These are phyloP conservation scores for Tetramorium alpestre DNA, from an alignment of 1,140 invertebrate species.

Conservation along the genomic window DNA sequence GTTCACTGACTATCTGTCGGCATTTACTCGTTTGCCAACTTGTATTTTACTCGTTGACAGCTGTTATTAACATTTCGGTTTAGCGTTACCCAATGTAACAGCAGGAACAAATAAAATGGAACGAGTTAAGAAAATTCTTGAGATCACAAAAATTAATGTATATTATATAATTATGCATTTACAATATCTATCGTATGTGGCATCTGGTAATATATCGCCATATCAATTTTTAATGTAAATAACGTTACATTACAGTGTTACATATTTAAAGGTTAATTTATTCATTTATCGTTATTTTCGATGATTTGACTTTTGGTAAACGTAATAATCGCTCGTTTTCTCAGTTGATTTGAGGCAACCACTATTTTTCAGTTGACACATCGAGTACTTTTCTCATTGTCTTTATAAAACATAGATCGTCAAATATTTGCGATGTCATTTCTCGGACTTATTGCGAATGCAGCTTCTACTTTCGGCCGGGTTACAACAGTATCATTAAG, in stretches of 20 bases:
- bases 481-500: constrained; percentile 81
- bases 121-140: neutral
- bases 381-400: neutral
- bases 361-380: neutral
- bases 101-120: neutral
- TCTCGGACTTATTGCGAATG: constrained; percentile 56
- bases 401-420: constrained; percentile 9
- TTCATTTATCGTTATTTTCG: constrained; percentile 6
- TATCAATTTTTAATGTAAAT: neutral
- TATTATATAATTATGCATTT: constrained; percentile 6
- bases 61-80: constrained; percentile 14
- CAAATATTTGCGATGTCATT: constrained; percentile 53
- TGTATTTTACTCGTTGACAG: constrained; percentile 9
- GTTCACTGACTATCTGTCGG: neutral
- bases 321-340: constrained; percentile 22
- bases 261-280: neutral
- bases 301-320: neutral
- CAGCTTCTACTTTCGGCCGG: constrained; percentile 66
- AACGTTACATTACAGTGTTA: neutral
- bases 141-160: neutral
- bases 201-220: neutral
- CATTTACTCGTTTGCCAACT: constrained; percentile 6
- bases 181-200: neutral
- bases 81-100: neutral
- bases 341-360: too few relatives aligned